phyloP scores from a whole-genome alignment of 2,888 invertebrate genomes.

The Chymomyza amoena region DNA sequence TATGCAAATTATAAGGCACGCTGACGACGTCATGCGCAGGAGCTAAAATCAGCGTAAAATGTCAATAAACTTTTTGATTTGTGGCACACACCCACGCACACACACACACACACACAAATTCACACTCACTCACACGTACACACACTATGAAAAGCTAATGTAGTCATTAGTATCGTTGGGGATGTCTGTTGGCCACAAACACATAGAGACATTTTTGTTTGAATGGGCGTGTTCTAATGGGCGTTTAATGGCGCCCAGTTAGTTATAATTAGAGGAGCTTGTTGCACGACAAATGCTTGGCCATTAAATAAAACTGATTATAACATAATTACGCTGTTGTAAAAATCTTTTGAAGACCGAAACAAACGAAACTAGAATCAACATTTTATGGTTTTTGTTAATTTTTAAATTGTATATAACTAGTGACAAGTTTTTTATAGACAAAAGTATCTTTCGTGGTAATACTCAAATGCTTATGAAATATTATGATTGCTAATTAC shows the following conservation, averaged over 20 bases:
- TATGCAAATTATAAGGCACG: background rate
- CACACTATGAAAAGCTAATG: conserved; percentile 39
- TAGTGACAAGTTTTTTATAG: no score
- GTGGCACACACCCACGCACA: background rate
- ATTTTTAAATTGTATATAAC: no score
- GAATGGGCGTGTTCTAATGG: conserved; percentile 42
- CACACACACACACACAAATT: conserved; percentile 27
- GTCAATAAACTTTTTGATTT: conserved; percentile 48
- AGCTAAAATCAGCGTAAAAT: conserved; percentile 21
- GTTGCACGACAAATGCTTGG: conserved; percentile 1
- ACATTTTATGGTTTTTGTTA: background rate
- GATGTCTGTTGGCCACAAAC: conserved; percentile 41
- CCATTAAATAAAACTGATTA: conserved; percentile 48
- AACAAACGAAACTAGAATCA: background rate
- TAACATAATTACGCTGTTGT: conserved; percentile 47
- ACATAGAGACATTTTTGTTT: background rate
- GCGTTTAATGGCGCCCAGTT: conserved; percentile 47
- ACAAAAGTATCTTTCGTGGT: no score
- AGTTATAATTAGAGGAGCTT: conserved; percentile 49
- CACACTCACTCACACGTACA: conserved; percentile 15
- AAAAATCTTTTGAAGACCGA: conserved; percentile 50
- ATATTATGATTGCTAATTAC: no score
- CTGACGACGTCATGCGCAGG: conserved; percentile 3
- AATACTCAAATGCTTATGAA: no score
- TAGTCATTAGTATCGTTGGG: background rate